phyloP scores from a whole-genome alignment of 1,140 invertebrate genomes.

The Chironomus striatipennis region DNA sequence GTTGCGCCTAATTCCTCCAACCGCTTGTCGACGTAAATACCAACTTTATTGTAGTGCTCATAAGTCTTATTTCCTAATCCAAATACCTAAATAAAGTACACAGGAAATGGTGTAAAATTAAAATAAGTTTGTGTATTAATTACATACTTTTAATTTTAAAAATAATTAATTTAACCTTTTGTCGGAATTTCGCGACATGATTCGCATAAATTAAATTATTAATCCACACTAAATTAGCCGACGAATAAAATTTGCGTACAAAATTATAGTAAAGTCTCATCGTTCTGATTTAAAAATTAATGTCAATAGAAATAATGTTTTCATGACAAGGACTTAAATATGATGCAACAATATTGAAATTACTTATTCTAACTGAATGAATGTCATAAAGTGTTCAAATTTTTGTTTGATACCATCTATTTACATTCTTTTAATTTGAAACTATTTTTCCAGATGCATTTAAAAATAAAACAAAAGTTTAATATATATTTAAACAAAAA shows the following conservation, averaged over 20 bases:
- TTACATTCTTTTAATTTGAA: too few relatives aligned
- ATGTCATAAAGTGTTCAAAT: too few relatives aligned
- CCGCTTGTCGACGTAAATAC: constrained; percentile 88
- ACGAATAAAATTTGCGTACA: neutral
- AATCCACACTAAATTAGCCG: neutral
- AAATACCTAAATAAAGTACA: constrained; percentile 84
- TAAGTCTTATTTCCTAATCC: constrained; percentile 99
- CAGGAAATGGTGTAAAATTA: constrained; percentile 28
- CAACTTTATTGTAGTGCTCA: constrained; percentile 98
- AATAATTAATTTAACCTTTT: neutral
- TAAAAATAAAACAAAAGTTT: too few relatives aligned
- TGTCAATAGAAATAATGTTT: neutral
- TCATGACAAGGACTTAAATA: neutral
- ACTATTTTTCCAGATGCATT: too few relatives aligned
- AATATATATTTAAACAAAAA: too few relatives aligned
- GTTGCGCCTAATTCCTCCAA: constrained; percentile 91
- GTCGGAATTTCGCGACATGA: neutral
- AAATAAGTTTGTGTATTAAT: neutral
- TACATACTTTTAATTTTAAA: neutral
- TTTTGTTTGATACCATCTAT: too few relatives aligned
- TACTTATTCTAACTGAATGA: neutral
- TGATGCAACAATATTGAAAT: constrained; percentile 22
- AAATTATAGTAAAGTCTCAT: neutral
- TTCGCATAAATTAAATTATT: neutral
- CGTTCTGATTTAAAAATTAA: neutral